Evolutionary conservation across 2,113 vertebrate species (phyloP), one percentile per base, ranked within the genome.

Genomic region (Neogale vison): DNA sequence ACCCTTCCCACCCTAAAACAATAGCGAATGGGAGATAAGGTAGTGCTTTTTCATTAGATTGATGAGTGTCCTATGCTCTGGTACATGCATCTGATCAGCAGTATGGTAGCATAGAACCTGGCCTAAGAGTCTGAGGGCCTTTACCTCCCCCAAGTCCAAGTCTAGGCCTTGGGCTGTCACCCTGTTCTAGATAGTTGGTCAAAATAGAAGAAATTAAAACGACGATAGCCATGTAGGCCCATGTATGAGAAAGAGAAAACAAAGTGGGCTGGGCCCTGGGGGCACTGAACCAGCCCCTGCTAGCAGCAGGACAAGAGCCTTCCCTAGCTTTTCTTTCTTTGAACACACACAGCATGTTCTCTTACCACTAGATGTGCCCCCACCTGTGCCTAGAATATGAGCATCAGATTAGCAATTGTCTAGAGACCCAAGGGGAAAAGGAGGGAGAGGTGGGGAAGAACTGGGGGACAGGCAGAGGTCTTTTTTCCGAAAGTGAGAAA

Each of bases 1-100:
- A 93, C 42, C 24, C 45, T 85, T 97, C 76, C 96, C 80, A 93
- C 13, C 76, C 31, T 36, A 29, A 95, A 79, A 90, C 47, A 84
- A 61, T 69, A 95, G 52, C 36, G 50, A 88, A 20, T 42, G 26
- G 83, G 50, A 96, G 84, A 63, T 45, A 69, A 79, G 36, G 1
- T 39, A 5, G 31, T 65, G 1, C 69, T 85, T 39, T 96, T 36
- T 63, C 61, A 72, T 76, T 29, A 50, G 71, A 24, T 52, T 26
- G 50, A 76, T 50, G 50, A 34, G 21, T 50, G 50, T 69, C 4
- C 2, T 82, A 29, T 0, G 7, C 63, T 77, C 12, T 45, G 31
- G 24, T 76, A 3, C 42, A 3, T 12, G 24, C 26, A 8, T 89
- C 31, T 31, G 23, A 65, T 45, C 26, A 10, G 39, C 47, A 63